Percentiles rank a stretch among this genome's conserved stretches.
Evolutionary conservation across 2,113 vertebrate genomes (phyloP).

Genomic region (Hippocampus barbouri): DNA sequence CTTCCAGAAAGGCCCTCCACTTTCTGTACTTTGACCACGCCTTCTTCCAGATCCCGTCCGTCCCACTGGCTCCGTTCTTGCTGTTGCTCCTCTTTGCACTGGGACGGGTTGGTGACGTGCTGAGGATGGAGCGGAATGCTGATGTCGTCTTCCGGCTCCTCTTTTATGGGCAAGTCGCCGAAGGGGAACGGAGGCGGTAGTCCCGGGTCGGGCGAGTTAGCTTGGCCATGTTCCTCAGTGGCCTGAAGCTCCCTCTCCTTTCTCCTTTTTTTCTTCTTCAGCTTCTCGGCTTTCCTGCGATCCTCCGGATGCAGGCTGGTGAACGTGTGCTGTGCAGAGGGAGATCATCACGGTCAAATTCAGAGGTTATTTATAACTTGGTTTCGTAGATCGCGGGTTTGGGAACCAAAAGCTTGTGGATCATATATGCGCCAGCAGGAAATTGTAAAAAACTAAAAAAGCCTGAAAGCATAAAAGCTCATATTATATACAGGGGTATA

Average conservation of each 20-base stretch:
- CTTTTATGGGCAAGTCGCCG: constrained; percentile 74
- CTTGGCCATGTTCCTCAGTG: constrained; percentile 42
- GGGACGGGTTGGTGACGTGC: constrained; percentile 19
- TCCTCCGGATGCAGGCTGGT: constrained; percentile 56
- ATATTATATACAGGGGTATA: too few relatives aligned
- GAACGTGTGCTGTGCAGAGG: constrained; percentile 46
- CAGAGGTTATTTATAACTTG: neutral
- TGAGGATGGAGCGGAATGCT: constrained; percentile 62
- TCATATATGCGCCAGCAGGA: too few relatives aligned
- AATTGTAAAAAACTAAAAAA: too few relatives aligned
- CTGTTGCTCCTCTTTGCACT: constrained; percentile 66
- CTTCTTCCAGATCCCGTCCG: constrained; percentile 60
- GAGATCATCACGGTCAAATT: neutral
- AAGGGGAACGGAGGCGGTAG: constrained; percentile 45
- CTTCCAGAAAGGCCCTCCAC: constrained; percentile 76
- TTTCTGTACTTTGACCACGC: constrained; percentile 61
- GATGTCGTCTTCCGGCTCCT: constrained; percentile 78
- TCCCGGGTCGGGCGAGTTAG: constrained; percentile 14
- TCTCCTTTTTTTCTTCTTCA: constrained; percentile 84
- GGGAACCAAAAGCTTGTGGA: neutral
- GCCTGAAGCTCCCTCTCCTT: constrained; percentile 76
- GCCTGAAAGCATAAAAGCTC: too few relatives aligned
- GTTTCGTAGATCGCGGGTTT: neutral
- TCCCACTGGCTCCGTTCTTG: constrained; percentile 52
- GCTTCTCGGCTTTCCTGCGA: constrained; percentile 83